Percentiles rank a stretch among this genome's conserved stretches.
Conservation (phyloP, 2,113 vertebrate species). For the Actinemys pallida region DNA sequence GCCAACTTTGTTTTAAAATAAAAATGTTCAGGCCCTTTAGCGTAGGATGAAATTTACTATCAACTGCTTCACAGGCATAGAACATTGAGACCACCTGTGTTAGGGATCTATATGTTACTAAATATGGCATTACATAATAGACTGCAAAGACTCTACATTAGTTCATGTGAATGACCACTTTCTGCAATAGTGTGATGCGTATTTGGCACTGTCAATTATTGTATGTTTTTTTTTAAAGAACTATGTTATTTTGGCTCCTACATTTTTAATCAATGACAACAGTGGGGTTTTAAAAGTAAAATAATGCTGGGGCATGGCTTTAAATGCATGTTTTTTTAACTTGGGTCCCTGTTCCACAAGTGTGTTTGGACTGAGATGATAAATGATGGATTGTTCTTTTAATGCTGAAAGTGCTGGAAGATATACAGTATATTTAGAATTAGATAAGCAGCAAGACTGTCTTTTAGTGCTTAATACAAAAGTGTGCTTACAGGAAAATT, state of each 20-base stretch:
- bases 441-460: constrained; percentile 25
- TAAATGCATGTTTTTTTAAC: background rate
- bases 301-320: background rate
- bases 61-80: background rate
- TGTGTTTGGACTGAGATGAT: background rate
- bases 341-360: background rate
- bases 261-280: background rate
- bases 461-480: background rate
- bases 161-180: background rate
- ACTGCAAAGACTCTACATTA: background rate
- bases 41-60: background rate
- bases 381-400: constrained; percentile 23
- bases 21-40: background rate
- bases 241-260: background rate
- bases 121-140: background rate
- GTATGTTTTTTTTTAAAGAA: background rate
- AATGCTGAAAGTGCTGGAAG: constrained; percentile 48
- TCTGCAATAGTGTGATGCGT: background rate
- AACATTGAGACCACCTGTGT: background rate
- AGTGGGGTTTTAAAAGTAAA: background rate
- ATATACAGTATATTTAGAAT: constrained; percentile 40
- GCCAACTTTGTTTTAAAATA: background rate
- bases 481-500: constrained; percentile 56
- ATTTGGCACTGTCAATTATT: background rate
- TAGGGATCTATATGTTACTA: accelerated